A percentile compares a stretch with the other conserved stretches of the same genome.
phyloP scores from a whole-genome alignment of 30 jellyfish, hydroid and myxozoan species.

The Nemopilema nomurai region DNA sequence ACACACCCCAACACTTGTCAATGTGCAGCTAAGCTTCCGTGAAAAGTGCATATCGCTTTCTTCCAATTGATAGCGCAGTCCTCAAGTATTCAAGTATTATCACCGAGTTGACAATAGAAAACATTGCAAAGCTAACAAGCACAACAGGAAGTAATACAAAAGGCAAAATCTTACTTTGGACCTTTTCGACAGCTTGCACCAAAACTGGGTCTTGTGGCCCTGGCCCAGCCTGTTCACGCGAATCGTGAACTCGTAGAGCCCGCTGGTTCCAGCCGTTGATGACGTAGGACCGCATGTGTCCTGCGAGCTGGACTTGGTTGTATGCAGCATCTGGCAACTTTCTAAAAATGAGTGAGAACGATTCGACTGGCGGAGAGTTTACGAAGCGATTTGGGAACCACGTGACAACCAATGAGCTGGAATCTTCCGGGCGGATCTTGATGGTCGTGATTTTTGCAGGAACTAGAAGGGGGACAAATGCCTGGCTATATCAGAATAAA shows the following conservation, averaged over 20 bases:
- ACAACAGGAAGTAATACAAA: not conserved
- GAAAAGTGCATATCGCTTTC: no score
- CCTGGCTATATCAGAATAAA: no score
- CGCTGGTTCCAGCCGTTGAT: slow-evolving; percentile 8
- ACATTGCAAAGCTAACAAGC: not conserved
- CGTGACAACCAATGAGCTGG: slow-evolving; percentile 8
- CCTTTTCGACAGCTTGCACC: not conserved
- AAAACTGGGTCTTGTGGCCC: slow-evolving; percentile 30
- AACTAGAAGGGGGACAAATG: no score
- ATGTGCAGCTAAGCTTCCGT: no score
- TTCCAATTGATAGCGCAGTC: no score
- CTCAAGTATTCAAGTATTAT: no score
- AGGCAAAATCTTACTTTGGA: not conserved
- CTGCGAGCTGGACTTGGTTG: not conserved
- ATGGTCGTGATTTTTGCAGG: slow-evolving; percentile 30
- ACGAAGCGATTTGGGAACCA: slow-evolving; percentile 19
- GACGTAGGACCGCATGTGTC: slow-evolving; percentile 4
- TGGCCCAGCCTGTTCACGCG: not conserved
- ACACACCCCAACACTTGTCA: no score
- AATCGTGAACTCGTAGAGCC: slow-evolving; percentile 26
- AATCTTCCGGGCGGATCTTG: not conserved
- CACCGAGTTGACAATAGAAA: no score
- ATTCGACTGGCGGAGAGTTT: slow-evolving; percentile 26
- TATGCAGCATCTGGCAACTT: not conserved
- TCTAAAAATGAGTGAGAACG: slow-evolving; percentile 5